Evolutionary conservation across 2,888 invertebrate genomes (phyloP).

Genomic region (Aquatica leii): DNA sequence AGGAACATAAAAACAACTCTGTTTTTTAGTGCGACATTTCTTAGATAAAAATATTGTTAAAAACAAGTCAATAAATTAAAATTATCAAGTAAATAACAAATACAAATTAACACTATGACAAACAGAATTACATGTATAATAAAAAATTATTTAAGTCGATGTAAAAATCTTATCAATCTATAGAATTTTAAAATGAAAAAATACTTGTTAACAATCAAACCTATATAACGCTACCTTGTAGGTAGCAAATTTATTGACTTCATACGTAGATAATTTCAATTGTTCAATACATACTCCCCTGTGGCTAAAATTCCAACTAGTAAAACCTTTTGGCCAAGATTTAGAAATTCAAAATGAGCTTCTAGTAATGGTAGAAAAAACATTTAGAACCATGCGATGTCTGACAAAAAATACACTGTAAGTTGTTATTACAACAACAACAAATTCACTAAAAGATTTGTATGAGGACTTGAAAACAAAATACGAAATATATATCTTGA

Average conservation of each 20-base stretch:
- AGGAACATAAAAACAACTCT: conserved; percentile 42
- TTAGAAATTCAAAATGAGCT: conserved; percentile 16
- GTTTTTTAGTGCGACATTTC: too few relatives aligned
- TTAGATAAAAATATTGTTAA: too few relatives aligned
- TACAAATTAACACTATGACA: too few relatives aligned
- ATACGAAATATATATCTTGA: background rate
- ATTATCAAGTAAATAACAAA: too few relatives aligned
- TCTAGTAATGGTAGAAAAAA: background rate
- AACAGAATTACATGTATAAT: too few relatives aligned
- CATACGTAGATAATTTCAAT: conserved; percentile 40
- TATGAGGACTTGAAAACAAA: conserved; percentile 14
- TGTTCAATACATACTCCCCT: conserved; percentile 32
- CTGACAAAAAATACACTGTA: background rate
- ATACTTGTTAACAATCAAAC: too few relatives aligned
- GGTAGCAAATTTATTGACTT: conserved; percentile 38
- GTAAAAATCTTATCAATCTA: too few relatives aligned
- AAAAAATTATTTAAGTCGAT: too few relatives aligned
- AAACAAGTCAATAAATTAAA: too few relatives aligned
- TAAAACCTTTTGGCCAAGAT: conserved; percentile 15
- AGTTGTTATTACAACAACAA: conserved; percentile 2
- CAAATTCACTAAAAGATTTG: conserved; percentile 12
- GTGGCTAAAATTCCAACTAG: conserved; percentile 4
- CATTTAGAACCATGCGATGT: conserved; percentile 15
- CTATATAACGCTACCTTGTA: too few relatives aligned
- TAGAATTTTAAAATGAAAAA: too few relatives aligned